These are phyloP conservation scores for Callorhinus ursinus DNA, from an alignment of 2,113 vertebrate species.

Conservation along the genomic window DNA sequence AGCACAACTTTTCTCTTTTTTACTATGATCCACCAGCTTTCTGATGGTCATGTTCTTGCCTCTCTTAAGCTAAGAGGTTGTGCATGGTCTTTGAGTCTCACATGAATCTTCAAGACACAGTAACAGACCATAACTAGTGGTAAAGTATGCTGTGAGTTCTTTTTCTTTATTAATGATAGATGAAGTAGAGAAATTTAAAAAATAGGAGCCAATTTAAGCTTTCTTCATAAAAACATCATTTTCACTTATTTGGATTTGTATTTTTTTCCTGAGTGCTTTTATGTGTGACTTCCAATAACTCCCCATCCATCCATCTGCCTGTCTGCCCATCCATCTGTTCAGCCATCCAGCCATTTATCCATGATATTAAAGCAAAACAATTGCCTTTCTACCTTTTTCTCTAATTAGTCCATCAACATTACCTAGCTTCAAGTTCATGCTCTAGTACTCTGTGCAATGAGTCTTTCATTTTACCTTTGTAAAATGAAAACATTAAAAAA, in stretches of 20 bases:
- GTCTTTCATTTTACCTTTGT: background rate
- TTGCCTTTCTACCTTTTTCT: background rate
- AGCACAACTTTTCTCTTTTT: background rate
- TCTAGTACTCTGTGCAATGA: background rate
- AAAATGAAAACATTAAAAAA: background rate
- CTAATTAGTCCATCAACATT: background rate
- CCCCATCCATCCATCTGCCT: background rate
- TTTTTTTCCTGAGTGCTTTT: background rate
- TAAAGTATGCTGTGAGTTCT: background rate
- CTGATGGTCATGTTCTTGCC: background rate
- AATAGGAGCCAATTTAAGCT: background rate
- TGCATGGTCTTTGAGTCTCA: background rate
- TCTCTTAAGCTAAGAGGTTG: background rate
- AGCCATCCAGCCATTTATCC: background rate
- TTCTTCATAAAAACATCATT: background rate
- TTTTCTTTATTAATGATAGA: background rate
- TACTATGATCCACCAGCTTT: background rate
- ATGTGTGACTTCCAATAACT: background rate
- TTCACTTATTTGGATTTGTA: background rate
- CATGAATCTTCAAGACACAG: background rate
- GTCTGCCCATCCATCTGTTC: background rate
- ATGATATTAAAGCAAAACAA: background rate
- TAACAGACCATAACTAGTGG: too few species aligned
- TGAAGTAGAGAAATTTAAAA: background rate
- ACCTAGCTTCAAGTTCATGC: background rate